Evolutionary conservation across 2,113 vertebrate species (phyloP), one percentile per base, ranked within the genome.

Genomic region (Acanthochromis polyacanthus): DNA sequence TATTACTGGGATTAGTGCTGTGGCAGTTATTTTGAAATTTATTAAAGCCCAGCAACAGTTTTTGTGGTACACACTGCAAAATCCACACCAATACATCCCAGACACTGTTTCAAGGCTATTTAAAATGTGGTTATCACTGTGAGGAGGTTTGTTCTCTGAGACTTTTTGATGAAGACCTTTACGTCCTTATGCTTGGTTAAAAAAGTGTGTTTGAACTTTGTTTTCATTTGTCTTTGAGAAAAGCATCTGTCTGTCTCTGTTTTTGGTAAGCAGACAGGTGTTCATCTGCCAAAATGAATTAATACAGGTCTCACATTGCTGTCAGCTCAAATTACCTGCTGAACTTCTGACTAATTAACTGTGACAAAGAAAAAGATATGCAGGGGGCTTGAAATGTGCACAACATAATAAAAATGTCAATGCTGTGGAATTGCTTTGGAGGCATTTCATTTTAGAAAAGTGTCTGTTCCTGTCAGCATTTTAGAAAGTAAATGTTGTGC

Each of bases 201-300:
- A 38, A 19, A 45, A 53, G n/a, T 69, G 20, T 9, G 15, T 56
- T 73, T 32, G 46, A 16, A 19, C 36, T 55, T 73, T 63, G 28
- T 55, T 57, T 71, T 30, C 5, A 55, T 74, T 74, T 62, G n/a
- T 60, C 45, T 50, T 46, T 30, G 16, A 65, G 32, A 32, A 62
- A 74, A 69, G 10, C 46, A 69, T 53, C 48, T 56, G 55, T 52
- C 48, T 65, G 55, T 71, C 45, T 63, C 16, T 62, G 30, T 38
- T 28, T 79, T 63, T 22, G 10, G 12, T 64, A 10, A 8, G 63
- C 40, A 71, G 59, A 2, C 32, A 85, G 71, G 48, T 86, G 67
- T 64, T 70, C 45, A 9, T 73, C 75, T 70, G 84, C 64, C 75
- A 72, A 51, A 62, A 46, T 70, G 48, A 84, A 83, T 86, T 76